Conservation (phyloP, 1,140 invertebrate species). For the Dolichoris vasculosae region DNA sequence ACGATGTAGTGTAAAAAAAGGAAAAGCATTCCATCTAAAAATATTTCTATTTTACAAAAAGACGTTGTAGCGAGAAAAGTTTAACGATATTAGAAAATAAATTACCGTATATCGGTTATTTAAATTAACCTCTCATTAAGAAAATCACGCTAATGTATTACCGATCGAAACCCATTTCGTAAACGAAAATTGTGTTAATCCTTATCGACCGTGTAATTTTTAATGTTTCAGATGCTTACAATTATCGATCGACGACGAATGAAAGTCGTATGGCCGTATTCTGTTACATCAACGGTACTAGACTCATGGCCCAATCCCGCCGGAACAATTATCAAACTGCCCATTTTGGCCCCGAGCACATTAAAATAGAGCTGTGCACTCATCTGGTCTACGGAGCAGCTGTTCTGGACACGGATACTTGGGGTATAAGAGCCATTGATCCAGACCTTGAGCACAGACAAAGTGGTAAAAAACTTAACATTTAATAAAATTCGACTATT, state of each 20-base stretch:
- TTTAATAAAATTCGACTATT: not conserved
- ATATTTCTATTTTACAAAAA: no score
- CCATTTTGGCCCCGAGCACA: constrained; percentile 6
- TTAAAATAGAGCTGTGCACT: constrained; percentile 32
- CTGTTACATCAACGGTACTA: constrained; percentile 39
- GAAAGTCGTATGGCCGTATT: constrained; percentile 17
- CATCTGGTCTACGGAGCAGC: constrained; percentile 39
- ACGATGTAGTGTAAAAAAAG: no score
- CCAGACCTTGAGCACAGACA: constrained; percentile 6
- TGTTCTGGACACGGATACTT: not conserved
- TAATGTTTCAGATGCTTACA: not conserved
- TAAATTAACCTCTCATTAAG: no score
- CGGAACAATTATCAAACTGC: constrained; percentile 22
- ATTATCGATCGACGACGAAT: not conserved
- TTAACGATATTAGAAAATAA: no score
- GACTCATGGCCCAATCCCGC: not conserved
- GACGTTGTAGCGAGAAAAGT: no score
- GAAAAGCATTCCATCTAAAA: no score
- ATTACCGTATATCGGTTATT: no score
- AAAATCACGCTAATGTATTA: no score
- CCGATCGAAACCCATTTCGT: no score
- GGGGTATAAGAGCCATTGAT: constrained; percentile 10
- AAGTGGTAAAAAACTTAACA: not conserved
- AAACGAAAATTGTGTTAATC: no score
- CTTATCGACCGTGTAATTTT: not conserved